Conservation (phyloP, 1,140 invertebrate species). For the Zaprionus vittiger region DNA sequence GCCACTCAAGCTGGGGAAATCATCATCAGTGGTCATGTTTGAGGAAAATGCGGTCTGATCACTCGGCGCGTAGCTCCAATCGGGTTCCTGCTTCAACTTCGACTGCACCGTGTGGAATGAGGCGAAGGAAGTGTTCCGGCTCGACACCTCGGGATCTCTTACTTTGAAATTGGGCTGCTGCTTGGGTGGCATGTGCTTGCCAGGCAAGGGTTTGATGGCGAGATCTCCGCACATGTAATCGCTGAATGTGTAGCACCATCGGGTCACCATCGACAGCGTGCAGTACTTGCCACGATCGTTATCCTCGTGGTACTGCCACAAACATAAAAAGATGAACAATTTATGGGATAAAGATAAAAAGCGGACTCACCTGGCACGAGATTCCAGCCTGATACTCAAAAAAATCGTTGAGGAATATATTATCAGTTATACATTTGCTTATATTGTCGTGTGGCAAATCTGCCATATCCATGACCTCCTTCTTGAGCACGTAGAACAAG, state of each 20-base stretch:
- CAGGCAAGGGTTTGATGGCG: conserved; percentile 55
- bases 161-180: conserved; percentile 34
- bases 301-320: conserved; percentile 64
- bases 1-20: conserved; percentile 41
- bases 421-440: conserved; percentile 52
- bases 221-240: conserved; percentile 73
- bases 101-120: conserved; percentile 20
- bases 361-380: conserved; percentile 61
- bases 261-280: conserved; percentile 60
- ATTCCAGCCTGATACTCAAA: conserved; percentile 66
- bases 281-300: conserved; percentile 70
- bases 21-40: background rate
- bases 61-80: background rate
- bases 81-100: conserved; percentile 8
- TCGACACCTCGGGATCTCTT: background rate
- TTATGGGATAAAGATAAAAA: background rate
- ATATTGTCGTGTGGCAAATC: conserved; percentile 32
- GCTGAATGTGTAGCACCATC: conserved; percentile 70
- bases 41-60: conserved; percentile 33
- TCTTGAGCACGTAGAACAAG: conserved; percentile 66
- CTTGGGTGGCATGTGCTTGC: conserved; percentile 56
- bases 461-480: conserved; percentile 45
- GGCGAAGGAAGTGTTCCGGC: background rate
- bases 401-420: conserved; percentile 54
- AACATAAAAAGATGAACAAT: background rate